Conservation (phyloP, 2,888 invertebrate species). For the Cephus sareptanus region DNA sequence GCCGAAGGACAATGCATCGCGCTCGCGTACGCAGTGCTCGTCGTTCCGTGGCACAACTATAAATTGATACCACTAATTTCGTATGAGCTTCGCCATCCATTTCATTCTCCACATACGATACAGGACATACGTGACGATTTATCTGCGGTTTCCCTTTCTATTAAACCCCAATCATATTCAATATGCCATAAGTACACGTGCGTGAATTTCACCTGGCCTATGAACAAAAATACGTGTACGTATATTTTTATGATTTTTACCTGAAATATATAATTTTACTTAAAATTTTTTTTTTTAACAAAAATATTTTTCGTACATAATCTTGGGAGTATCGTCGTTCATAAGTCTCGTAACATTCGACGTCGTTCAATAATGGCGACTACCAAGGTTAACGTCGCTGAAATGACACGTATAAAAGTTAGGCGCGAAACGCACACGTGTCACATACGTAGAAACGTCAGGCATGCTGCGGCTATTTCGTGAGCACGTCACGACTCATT, state of each 20-base stretch:
- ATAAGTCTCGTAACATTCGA: background rate
- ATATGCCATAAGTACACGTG: background rate
- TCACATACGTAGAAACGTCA: conserved; percentile 13
- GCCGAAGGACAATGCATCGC: background rate
- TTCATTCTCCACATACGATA: background rate
- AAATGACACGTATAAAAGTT: conserved; percentile 23
- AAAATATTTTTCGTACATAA: too few relatives aligned
- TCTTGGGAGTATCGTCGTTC: background rate
- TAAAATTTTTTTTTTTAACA: background rate
- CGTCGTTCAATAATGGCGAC: background rate
- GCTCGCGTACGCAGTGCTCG: background rate
- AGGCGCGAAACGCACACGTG: background rate
- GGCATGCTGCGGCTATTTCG: conserved; percentile 21
- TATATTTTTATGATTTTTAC: background rate
- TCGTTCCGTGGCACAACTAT: background rate
- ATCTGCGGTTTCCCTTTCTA: background rate
- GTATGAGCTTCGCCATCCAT: background rate
- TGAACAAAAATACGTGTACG: background rate
- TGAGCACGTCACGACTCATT: conserved; percentile 26
- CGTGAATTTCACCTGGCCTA: background rate
- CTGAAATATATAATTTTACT: background rate
- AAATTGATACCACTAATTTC: conserved; percentile 8
- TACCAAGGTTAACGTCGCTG: conserved; percentile 19
- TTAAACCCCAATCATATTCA: background rate
- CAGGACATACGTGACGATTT: background rate